Percentiles rank a stretch among this genome's conserved stretches.
phyloP scores from a whole-genome alignment of 2,888 invertebrate genomes.

The Hedychridium roseum region DNA sequence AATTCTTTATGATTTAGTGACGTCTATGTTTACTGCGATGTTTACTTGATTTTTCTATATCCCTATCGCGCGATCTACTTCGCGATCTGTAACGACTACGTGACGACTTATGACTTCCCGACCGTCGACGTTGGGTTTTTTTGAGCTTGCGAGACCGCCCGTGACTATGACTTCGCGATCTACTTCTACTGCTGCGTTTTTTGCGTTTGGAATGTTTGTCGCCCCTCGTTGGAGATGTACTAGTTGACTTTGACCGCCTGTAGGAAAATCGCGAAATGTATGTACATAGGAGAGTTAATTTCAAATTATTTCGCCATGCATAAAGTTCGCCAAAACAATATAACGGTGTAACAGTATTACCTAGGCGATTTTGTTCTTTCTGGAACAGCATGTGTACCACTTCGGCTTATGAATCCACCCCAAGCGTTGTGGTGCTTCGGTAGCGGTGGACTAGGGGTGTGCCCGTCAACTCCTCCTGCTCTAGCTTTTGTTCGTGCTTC shows the following conservation, averaged over 20 bases:
- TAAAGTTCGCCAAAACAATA: background rate
- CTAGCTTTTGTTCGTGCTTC: slow-evolving; percentile 70
- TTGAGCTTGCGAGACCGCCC: slow-evolving; percentile 60
- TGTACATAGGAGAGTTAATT: too few relatives aligned
- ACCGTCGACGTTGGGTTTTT: slow-evolving; percentile 54
- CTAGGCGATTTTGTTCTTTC: slow-evolving; percentile 59
- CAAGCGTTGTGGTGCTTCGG: slow-evolving; percentile 73
- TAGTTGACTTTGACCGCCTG: slow-evolving; percentile 55
- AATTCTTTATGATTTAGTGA: slow-evolving; percentile 47
- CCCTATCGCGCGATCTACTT: slow-evolving; percentile 59
- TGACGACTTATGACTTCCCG: slow-evolving; percentile 59
- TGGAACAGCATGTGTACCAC: slow-evolving; percentile 55
- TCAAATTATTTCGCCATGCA: too few relatives aligned
- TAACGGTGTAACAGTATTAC: slow-evolving; percentile 27
- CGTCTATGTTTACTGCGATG: slow-evolving; percentile 58
- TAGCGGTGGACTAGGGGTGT: slow-evolving; percentile 65
- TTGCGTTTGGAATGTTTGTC: slow-evolving; percentile 60
- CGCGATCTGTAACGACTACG: slow-evolving; percentile 58
- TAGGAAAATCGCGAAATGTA: too few relatives aligned
- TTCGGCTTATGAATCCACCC: slow-evolving; percentile 73
- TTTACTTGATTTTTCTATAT: slow-evolving; percentile 57
- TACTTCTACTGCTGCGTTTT: slow-evolving; percentile 60
- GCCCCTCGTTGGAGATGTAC: slow-evolving; percentile 51
- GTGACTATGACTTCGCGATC: slow-evolving; percentile 62
- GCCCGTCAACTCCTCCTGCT: slow-evolving; percentile 65